Conservation (phyloP, 2,797 vertebrate genomes). For the Otus scops region DNA sequence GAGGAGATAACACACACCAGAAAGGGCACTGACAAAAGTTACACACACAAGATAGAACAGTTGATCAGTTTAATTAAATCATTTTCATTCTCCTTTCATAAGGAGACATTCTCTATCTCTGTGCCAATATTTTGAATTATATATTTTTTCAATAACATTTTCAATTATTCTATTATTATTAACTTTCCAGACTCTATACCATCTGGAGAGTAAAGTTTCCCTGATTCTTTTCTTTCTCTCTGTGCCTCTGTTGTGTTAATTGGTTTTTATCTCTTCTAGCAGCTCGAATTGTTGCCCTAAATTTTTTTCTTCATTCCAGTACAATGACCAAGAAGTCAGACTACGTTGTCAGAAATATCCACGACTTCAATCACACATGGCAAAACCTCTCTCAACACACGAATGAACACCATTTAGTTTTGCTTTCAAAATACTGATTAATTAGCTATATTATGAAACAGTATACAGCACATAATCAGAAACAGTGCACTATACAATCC, state of each 20-base stretch:
- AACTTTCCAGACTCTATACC: background rate
- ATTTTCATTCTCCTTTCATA: background rate
- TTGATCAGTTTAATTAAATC: background rate
- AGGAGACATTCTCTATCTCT: background rate
- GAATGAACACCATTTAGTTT: background rate
- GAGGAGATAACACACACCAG: background rate
- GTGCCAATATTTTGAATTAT: background rate
- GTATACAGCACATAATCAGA: background rate
- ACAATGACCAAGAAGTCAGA: background rate
- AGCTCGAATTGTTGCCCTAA: background rate
- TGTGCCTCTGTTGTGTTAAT: background rate
- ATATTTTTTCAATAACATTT: background rate
- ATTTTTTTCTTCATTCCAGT: background rate
- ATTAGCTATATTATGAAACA: constrained; percentile 1
- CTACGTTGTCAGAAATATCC: background rate
- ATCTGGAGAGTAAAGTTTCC: background rate
- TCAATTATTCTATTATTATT: background rate
- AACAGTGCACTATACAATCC: background rate
- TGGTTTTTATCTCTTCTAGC: background rate
- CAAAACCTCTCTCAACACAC: background rate
- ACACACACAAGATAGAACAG: background rate
- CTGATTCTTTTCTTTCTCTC: background rate
- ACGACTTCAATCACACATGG: background rate
- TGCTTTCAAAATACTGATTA: constrained; percentile 10
- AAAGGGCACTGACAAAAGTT: background rate